Base-by-base conservation (phyloP, 1,140 invertebrate genomes). In the Euglossa dilemma region DNA sequence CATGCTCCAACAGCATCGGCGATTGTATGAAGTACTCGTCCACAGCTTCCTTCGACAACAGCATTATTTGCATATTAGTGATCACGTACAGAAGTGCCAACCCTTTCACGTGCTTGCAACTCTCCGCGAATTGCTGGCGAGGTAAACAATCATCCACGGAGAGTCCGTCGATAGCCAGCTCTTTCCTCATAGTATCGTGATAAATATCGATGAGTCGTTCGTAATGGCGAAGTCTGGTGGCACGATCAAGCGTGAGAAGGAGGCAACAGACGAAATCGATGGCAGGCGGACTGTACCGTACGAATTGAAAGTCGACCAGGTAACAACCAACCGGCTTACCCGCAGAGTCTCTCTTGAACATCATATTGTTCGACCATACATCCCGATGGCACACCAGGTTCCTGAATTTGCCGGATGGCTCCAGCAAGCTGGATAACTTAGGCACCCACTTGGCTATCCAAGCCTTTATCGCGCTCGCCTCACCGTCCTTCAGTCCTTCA, bases 231-330 rank as follows among this genome's bases (percentile, higher is more conserved):
- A 83, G 67, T 28, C 90, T 84, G 2, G 56, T 74, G 0, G 25
- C 45, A 4, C 84, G 76, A 71, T 73, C 56, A 3, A 89, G 88
- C 23, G 28, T 89, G 54, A 91, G 14, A 28, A 87, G 77, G 2
- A 91, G 16, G 1, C 28, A 71, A 8, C 36, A 45, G 18, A 87
- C 54, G 23, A 96, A 93, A 84, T 96, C 96, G 6, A 95, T 88
- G 18, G 95, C 94, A 0, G 95, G 95, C 16, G 95, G 94, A 23
- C 91, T 92, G 84, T 93, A 95, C n/a, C 92, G 71, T 0, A 94
- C 90, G 66, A 96, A 93, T 90, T 96, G 96, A 67, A 94, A 96
- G 85, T 96, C 96, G 11, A 96, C 91, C 11, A 96, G 74, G 6
- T 95, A 91, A 11, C 95, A 95, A 18, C 90, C 86, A 2, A 92